Percentiles rank a stretch among this genome's conserved stretches.
phyloP scores from a whole-genome alignment of 2,113 vertebrate species.

The Craseonycteris thonglongyai region DNA sequence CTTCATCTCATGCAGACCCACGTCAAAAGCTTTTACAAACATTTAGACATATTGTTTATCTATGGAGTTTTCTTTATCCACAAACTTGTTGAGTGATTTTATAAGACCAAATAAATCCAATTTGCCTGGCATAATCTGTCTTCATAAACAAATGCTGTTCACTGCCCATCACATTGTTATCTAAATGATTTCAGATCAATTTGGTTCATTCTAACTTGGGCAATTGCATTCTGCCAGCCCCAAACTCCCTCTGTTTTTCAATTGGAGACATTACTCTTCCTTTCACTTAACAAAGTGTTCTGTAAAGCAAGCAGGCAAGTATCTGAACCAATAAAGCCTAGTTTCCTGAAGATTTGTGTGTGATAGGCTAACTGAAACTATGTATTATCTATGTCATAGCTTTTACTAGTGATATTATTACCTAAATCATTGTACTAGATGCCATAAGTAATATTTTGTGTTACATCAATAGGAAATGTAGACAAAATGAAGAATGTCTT shows the following conservation, averaged over 20 bases:
- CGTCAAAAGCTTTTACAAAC: constrained; percentile 65
- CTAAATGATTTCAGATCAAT: constrained; percentile 75
- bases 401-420: constrained; percentile 14
- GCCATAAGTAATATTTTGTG: not conserved
- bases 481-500: constrained; percentile 21
- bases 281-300: constrained; percentile 71
- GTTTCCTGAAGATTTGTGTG: constrained; percentile 50
- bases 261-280: constrained; percentile 69
- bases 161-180: constrained; percentile 65
- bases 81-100: constrained; percentile 72
- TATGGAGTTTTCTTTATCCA: constrained; percentile 61
- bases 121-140: constrained; percentile 70
- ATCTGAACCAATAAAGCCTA: constrained; percentile 63
- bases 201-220: constrained; percentile 64
- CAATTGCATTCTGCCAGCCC: constrained; percentile 68
- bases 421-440: constrained; percentile 9
- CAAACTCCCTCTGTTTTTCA: constrained; percentile 66
- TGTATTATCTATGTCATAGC: constrained; percentile 32
- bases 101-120: constrained; percentile 66
- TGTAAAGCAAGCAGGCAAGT: constrained; percentile 65
- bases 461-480: not conserved
- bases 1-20: constrained; percentile 56
- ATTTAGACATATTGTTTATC: constrained; percentile 68
- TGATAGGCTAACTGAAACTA: constrained; percentile 44
- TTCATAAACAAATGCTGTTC: constrained; percentile 70